Conservation (phyloP, 2,113 vertebrate species). For the Pituophis catenifer region DNA sequence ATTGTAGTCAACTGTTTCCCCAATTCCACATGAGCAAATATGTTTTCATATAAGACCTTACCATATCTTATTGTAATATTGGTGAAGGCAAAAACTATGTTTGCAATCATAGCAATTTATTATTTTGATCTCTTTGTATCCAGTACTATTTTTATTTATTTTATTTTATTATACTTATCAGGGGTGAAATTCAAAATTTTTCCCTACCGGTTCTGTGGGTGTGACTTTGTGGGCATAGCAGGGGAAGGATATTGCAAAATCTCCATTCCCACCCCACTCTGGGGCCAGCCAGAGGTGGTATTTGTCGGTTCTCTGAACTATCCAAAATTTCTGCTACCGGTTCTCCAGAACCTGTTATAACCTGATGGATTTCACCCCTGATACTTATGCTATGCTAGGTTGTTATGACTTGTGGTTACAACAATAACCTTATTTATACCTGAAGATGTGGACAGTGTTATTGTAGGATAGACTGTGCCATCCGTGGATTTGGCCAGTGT, state of each 20-base stretch:
- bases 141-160: background rate
- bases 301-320: too few species aligned
- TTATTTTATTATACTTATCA: background rate
- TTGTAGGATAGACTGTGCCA: background rate
- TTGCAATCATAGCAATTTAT: background rate
- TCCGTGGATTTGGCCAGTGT: background rate
- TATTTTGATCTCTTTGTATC: background rate
- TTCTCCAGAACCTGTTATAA: too few species aligned
- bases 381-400: background rate
- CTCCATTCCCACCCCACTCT: too few species aligned
- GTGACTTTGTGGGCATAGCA: too few species aligned
- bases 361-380: too few species aligned
- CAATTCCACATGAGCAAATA: background rate
- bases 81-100: background rate
- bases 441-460: background rate
- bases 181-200: too few species aligned
- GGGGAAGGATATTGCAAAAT: too few species aligned
- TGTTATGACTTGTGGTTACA: background rate
- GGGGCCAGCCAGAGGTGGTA: too few species aligned
- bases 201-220: too few species aligned
- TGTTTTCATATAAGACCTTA: background rate
- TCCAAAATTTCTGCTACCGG: too few species aligned
- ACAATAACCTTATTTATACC: background rate
- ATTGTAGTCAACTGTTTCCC: background rate
- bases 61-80: background rate